These are phyloP conservation scores for Psephotus haematonotus DNA, from an alignment of 2,113 vertebrate genomes.

Conservation along the genomic window DNA sequence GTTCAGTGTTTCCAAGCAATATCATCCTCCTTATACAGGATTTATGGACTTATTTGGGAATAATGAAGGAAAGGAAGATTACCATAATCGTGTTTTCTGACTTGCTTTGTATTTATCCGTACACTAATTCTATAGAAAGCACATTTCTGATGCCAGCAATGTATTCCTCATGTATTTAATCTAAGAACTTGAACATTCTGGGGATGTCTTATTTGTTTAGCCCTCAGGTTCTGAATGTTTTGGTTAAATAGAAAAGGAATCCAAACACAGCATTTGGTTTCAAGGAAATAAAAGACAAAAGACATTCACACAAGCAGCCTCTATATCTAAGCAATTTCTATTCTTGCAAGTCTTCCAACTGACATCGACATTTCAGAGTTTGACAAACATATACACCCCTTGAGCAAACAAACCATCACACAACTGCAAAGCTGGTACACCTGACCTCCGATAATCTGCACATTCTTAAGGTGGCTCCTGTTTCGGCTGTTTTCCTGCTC, in stretches of 20 bases:
- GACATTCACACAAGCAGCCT: neutral
- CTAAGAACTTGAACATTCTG: neutral
- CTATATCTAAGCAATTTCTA: slow-evolving; percentile 4
- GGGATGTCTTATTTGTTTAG: slow-evolving; percentile 25
- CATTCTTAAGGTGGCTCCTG: neutral
- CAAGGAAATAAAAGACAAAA: slow-evolving; percentile 12
- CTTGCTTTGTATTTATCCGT: neutral
- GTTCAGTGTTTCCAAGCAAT: neutral
- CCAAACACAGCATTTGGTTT: neutral
- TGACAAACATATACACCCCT: neutral
- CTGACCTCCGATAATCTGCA: neutral
- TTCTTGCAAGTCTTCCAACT: neutral
- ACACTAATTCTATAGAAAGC: neutral
- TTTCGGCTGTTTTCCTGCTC: neutral
- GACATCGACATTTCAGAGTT: neutral
- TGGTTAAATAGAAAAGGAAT: slow-evolving; percentile 28
- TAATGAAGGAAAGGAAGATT: neutral
- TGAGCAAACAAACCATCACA: neutral
- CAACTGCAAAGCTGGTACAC: neutral
- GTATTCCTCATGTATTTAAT: neutral
- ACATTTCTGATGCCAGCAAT: neutral
- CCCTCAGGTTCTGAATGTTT: slow-evolving; percentile 27
- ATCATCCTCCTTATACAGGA: neutral
- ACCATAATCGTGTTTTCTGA: neutral
- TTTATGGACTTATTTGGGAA: neutral